Percentiles rank a stretch among this genome's conserved stretches.
These are phyloP conservation scores for Geotrupes spiniger DNA, from an alignment of 2,888 invertebrate genomes.

Conservation along the genomic window DNA sequence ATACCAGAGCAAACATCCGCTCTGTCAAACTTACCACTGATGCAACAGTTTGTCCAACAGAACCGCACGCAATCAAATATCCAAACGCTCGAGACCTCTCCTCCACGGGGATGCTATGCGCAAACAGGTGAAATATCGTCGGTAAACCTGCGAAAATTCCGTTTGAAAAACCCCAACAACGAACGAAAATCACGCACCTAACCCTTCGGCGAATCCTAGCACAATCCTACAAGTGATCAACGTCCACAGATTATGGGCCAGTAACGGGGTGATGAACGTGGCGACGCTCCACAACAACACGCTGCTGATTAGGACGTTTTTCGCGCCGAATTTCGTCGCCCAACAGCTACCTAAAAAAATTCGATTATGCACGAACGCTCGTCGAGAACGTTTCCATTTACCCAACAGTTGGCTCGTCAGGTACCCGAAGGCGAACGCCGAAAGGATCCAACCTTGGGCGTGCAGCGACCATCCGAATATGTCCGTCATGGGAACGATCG, in stretches of 20 bases:
- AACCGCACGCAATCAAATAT: slow-evolving; percentile 68
- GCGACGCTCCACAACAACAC: slow-evolving; percentile 72
- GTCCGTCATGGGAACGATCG: slow-evolving; percentile 71
- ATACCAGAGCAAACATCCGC: too few relatives aligned
- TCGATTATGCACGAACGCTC: background rate
- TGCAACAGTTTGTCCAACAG: slow-evolving; percentile 72
- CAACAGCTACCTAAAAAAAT: slow-evolving; percentile 65
- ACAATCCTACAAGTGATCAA: slow-evolving; percentile 64
- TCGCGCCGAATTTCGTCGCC: slow-evolving; percentile 66
- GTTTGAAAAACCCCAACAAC: slow-evolving; percentile 10
- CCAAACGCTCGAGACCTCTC: slow-evolving; percentile 71
- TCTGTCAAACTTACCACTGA: slow-evolving; percentile 63
- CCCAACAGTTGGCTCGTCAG: slow-evolving; percentile 68
- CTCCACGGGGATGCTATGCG: slow-evolving; percentile 68
- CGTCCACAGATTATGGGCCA: slow-evolving; percentile 63
- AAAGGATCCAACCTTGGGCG: slow-evolving; percentile 72
- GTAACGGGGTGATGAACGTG: slow-evolving; percentile 65
- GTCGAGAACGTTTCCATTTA: slow-evolving; percentile 24
- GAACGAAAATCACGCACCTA: slow-evolving; percentile 52
- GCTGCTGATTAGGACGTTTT: slow-evolving; percentile 64
- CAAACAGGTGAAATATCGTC: slow-evolving; percentile 73
- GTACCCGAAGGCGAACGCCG: slow-evolving; percentile 73
- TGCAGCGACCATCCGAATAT: slow-evolving; percentile 68
- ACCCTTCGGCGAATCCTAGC: slow-evolving; percentile 70
- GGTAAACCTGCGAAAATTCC: slow-evolving; percentile 59